Base-by-base conservation (phyloP, 2,797 vertebrate species). In the Halcyon badia region DNA sequence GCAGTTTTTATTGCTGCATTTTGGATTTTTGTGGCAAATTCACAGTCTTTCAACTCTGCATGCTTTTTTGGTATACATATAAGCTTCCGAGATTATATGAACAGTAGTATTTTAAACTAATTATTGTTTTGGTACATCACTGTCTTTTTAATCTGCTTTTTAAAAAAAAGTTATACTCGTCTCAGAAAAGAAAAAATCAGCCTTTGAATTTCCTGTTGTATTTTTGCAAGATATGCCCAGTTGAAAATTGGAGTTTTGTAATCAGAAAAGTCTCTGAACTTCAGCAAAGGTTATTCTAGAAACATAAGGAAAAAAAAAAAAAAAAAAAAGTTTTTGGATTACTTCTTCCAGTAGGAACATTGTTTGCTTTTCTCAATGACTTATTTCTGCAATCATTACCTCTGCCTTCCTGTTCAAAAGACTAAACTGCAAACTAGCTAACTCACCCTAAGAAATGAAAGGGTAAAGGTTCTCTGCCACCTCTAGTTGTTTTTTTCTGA, bases 181-280 rank as follows among this genome's bases (percentile, higher is more conserved):
- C 42, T 83, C 24, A 22, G 73, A 33, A 41, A 52, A 85, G 48
- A 46, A 75, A 77, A 87, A 60, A 18, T 57, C 4, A 70, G 22
- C 13, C 44, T 78, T 86, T 90, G 33, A 77, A 61, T 82, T 78
- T 44, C 31, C 31, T 69, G n/a, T 37, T 75, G 14, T 42, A 46
- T 31, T 76, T 84, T 76, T 92, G 44, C 46, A 90, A 56, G 61
- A 39, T 61, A 33, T 37, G 19, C 71, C 42, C 37, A 49, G 20
- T 14, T 93, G 57, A 73, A 95, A 68, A 69, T 2, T 49, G 21
- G 19, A 70, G 7, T 81, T 87, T 65, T 76, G 25, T 51, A 30
- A 39, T 92, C 39, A 51, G 78, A 70, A 81, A 70, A 95, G n/a
- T 31, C 18, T 88, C 42, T 78, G 30, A 88, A 94, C 86, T 88